Evolutionary conservation across 2,797 vertebrate genomes (phyloP), one percentile per base, ranked within the genome.

Genomic region (Denticeps clupeoides): DNA sequence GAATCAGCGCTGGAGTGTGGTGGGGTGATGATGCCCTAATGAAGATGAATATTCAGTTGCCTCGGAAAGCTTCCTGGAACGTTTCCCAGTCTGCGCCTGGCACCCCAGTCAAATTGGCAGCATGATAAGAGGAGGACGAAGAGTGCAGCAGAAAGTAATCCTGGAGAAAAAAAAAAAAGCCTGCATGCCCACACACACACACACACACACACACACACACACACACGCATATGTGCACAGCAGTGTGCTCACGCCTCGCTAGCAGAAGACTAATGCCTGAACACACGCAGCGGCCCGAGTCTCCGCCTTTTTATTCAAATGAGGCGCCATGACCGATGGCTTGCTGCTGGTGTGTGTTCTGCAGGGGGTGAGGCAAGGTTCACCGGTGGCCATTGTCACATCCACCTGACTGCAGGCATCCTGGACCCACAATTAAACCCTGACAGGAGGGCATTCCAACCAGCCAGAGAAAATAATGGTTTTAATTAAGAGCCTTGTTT

Each of bases 11-110:
- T 59, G 75, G 63, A 64, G 48, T 69, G 63, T 67, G 68, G 69
- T 67, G 69, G 68, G 73, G 63, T 59, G 68, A 75, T 72, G 58
- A 79, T 72, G 70, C 69, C 65, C 58, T 83, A 86, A 87, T 86
- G 79, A 89, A 88, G 82, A 87, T 80, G 60, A 83, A 86, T 87
- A 85, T 87, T 73, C 71, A 78, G 74, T 69, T 73, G 67, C 67
- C 66, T 75, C 71, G 58, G 65, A 71, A 69, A 69, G 55, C 49
- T 77, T 89, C 78, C 80, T 87, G 71, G 73, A 82, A 68, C 63
- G 41, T 70, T 75, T 72, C 79, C 83, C 73, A 63, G 64, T 62
- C 79, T 77, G 55, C 63, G 72, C 65, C 65, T 49, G 67, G 59
- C 64, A 62, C 71, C 68, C 67, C 82, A 84, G 70, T 73, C 70